Evolutionary conservation across 2,888 invertebrate species (phyloP).

Genomic region (Stegana nigrithorax): DNA sequence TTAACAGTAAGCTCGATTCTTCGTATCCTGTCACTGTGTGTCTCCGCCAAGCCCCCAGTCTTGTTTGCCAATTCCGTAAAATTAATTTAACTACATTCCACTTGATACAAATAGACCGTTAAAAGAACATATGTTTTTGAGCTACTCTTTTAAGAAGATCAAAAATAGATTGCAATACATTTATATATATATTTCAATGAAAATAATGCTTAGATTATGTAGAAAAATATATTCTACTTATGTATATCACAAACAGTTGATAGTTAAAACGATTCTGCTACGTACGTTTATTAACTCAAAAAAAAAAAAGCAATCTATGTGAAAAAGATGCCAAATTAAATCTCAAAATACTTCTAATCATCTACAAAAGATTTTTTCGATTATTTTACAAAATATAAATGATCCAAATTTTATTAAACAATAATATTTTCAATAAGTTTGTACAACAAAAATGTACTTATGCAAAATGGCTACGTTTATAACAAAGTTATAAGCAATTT

Average conservation of each 20-base stretch:
- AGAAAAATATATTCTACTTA: constrained; percentile 3
- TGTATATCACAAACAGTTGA: constrained; percentile 15
- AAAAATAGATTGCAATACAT: background rate
- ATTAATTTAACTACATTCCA: background rate
- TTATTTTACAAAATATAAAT: too few relatives aligned
- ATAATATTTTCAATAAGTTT: background rate
- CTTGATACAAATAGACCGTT: background rate
- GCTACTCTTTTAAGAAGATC: background rate
- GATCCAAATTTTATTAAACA: background rate
- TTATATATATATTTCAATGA: background rate
- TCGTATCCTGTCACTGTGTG: too few relatives aligned
- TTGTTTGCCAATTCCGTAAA: too few relatives aligned
- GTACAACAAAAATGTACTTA: background rate
- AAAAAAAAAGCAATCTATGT: background rate
- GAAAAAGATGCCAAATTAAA: too few relatives aligned
- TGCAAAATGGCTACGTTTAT: background rate
- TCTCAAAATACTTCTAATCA: background rate
- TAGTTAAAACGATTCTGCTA: background rate
- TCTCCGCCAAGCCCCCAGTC: too few relatives aligned
- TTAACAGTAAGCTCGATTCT: too few relatives aligned
- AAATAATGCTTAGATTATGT: background rate
- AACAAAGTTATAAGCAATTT: background rate
- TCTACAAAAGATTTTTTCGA: background rate
- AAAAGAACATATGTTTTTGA: background rate
- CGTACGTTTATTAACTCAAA: background rate